Percentiles rank a stretch among this genome's conserved stretches.
These are phyloP conservation scores for Tilapia sparmanii DNA, from an alignment of 2,113 vertebrate genomes.

Conservation along the genomic window DNA sequence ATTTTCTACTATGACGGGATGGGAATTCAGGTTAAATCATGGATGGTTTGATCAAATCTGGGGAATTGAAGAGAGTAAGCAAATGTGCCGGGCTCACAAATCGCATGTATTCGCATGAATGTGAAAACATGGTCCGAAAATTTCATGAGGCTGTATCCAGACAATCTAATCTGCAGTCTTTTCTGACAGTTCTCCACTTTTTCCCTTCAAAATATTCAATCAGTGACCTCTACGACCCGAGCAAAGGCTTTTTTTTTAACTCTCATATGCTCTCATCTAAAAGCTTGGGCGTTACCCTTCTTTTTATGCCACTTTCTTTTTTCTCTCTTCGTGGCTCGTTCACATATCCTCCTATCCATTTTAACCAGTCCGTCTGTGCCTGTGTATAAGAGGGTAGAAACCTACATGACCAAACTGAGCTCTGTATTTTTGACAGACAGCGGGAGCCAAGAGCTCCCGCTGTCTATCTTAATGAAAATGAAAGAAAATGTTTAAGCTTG, in stretches of 20 bases:
- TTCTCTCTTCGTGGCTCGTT: not conserved
- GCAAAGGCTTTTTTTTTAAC: not conserved
- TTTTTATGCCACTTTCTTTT: not conserved
- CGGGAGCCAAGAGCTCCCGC: not conserved
- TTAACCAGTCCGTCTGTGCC: not conserved
- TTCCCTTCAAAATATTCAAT: not conserved
- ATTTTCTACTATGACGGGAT: not conserved
- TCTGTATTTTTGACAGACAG: not conserved
- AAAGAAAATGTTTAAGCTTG: not conserved
- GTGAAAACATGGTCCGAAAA: not conserved
- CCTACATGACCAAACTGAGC: not conserved
- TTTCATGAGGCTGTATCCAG: not conserved
- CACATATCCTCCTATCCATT: not conserved
- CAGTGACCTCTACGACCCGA: not conserved
- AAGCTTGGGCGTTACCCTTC: not conserved
- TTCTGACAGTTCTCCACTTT: not conserved
- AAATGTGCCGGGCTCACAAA: not conserved
- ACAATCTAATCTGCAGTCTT: not conserved
- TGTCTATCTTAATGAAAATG: not conserved
- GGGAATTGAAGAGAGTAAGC: not conserved
- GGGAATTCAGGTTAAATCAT: not conserved
- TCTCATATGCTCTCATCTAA: not conserved
- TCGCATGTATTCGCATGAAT: not conserved
- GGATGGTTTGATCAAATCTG: not conserved
- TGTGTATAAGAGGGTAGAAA: not conserved